A percentile compares a stretch with the other conserved stretches of the same genome.
Evolutionary conservation across 2,888 invertebrate genomes (phyloP).

Genomic region (Molorchus minor): DNA sequence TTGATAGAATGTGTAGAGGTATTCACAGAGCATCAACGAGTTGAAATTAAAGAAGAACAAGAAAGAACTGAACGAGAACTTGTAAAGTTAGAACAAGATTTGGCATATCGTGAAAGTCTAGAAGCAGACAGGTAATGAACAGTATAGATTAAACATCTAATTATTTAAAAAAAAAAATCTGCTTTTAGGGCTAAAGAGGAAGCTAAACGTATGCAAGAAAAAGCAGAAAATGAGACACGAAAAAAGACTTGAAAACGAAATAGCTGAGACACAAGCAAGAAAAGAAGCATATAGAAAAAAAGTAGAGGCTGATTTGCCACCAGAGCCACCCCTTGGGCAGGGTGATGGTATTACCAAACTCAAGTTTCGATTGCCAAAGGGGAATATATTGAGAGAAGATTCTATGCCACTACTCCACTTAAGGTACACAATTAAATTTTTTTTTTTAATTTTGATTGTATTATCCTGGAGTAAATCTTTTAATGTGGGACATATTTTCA

Average conservation of each 20-base stretch:
- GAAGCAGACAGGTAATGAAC: constrained; percentile 76
- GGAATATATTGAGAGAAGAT: constrained; percentile 79
- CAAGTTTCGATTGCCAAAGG: constrained; percentile 85
- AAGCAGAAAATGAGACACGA: constrained; percentile 76
- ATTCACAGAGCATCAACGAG: constrained; percentile 79
- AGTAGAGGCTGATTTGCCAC: constrained; percentile 75
- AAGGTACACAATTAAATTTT: constrained; percentile 49
- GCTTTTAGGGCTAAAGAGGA: constrained; percentile 83
- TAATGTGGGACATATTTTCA: too few relatives aligned
- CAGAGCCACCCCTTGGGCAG: constrained; percentile 72
- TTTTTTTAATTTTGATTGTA: too few relatives aligned
- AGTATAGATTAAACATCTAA: background rate
- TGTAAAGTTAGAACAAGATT: constrained; percentile 93
- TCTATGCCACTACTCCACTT: constrained; percentile 69
- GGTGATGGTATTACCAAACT: constrained; percentile 75
- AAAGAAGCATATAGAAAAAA: constrained; percentile 74
- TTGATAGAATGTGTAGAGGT: constrained; percentile 89
- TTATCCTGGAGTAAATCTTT: too few relatives aligned
- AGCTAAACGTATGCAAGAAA: constrained; percentile 79
- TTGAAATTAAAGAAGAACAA: constrained; percentile 84
- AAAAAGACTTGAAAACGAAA: constrained; percentile 79
- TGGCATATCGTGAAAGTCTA: constrained; percentile 90
- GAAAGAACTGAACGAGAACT: constrained; percentile 88
- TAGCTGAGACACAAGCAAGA: constrained; percentile 75
- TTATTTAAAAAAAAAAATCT: background rate